Evolutionary conservation across 2,888 invertebrate species (phyloP), one percentile per base, ranked within the genome.

Genomic region (Limnephilus rhombicus): DNA sequence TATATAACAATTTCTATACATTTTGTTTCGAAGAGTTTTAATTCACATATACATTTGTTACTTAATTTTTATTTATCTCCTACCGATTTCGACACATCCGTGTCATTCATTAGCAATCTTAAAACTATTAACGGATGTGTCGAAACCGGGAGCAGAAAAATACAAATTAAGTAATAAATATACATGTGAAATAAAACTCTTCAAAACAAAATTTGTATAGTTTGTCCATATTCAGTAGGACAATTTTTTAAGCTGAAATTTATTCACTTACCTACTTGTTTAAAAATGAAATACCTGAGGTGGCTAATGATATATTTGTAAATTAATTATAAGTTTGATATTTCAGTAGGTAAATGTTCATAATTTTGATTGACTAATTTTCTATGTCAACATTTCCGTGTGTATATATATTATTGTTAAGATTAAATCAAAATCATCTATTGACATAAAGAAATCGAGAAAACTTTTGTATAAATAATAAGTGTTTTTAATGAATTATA

Each of bases 201-300:
- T 41, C 7, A 41, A 41, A 41, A 41, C 9, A 41, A 41, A 41
- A 9, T 41, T 41, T 41, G 7, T 29, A 29, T 86, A 45, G 86
- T 86, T 49, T 49, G 49, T 37, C 83, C 18, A 34, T 83, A 37
- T 68, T 34, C 37, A 15, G 31, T 34, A 34, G 34, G 83, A 83
- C 37, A 83, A 45, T 18, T 68, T 68, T 68, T 68, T 68, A 68
- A 68, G 24, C 53, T 24, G 18, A 68, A 83, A 37, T 34, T 83
- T 83, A 37, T 83, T 31, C 83, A 37, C 37, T 7, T 37, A 83
- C 24, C 24, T 37, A 83, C 37, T 31, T 37, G 37, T 83, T 18
- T 37, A 83, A 83, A 83, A 34, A 49, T 86, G 29, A 86, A 86
- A 49, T 86, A 86, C 86, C 86, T 49, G 86, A 86, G 37, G 86